Evolutionary conservation across 2,888 invertebrate genomes (phyloP).

Genomic region (Octonoba sinensis): DNA sequence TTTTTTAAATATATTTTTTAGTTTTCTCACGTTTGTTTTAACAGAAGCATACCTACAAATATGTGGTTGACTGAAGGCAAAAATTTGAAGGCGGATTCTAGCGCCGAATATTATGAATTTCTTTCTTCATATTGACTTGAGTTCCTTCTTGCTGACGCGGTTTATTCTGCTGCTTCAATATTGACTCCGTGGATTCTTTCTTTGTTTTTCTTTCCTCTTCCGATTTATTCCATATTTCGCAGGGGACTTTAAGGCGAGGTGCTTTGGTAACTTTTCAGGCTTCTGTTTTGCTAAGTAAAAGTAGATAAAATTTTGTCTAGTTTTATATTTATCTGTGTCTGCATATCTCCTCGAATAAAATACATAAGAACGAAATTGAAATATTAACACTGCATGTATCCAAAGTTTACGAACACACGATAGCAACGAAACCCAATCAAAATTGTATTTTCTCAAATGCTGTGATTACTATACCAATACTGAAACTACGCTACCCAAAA

Average conservation of each 20-base stretch:
- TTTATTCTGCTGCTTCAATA: slow-evolving; percentile 15
- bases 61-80: slow-evolving; percentile 1
- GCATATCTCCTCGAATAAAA: too few species aligned
- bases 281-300: background rate
- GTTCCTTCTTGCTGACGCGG: slow-evolving; percentile 17
- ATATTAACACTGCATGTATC: too few species aligned
- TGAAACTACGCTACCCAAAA: too few species aligned
- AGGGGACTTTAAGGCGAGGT: background rate
- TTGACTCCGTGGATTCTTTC: slow-evolving; percentile 2
- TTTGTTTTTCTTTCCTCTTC: background rate
- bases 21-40: slow-evolving; percentile 38
- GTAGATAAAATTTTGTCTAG: background rate
- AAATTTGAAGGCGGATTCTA: slow-evolving; percentile 16
- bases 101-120: slow-evolving; percentile 26
- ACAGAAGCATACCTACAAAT: slow-evolving; percentile 16
- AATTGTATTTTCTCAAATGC: too few species aligned
- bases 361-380: too few species aligned
- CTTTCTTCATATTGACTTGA: slow-evolving; percentile 25
- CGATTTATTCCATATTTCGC: slow-evolving; percentile 11
- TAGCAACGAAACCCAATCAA: too few species aligned
- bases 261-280: slow-evolving; percentile 4
- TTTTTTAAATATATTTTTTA: slow-evolving; percentile 18
- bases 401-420: too few species aligned
- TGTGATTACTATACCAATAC: too few species aligned
- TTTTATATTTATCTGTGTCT: too few species aligned